Evolutionary conservation across 2,797 vertebrate species (phyloP).

Genomic region (Bovichtus diacanthus): DNA sequence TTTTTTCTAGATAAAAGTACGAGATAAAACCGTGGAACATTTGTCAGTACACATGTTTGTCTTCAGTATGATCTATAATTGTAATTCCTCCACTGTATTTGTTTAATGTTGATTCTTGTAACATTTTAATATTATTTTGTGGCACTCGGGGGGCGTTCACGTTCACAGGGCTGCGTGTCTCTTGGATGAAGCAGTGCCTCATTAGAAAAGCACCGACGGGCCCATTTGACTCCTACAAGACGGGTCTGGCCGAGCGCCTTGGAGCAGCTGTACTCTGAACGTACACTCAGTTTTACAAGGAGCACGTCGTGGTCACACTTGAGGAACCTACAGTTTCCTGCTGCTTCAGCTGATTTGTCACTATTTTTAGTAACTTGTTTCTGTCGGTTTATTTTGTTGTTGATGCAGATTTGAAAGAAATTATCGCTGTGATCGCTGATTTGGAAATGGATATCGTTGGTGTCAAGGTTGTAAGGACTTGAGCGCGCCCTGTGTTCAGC

Average conservation of each 20-base stretch:
- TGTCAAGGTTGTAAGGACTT: background rate
- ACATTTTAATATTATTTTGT: conserved; percentile 1
- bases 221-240: background rate
- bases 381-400: background rate
- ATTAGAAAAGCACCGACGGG: background rate
- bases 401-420: background rate
- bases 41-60: no score
- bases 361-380: background rate
- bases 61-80: background rate
- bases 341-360: background rate
- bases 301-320: background rate
- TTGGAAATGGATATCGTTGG: background rate
- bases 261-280: no score
- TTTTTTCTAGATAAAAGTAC: no score
- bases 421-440: background rate
- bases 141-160: background rate
- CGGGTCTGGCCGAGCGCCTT: no score
- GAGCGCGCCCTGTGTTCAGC: background rate
- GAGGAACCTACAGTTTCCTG: background rate
- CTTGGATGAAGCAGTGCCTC: conserved; percentile 1
- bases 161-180: background rate
- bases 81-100: background rate
- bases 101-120: background rate
- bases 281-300: background rate
- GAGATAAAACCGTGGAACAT: no score